Conservation (phyloP, 2,888 invertebrate species). For the Boloria euphrosyne region DNA sequence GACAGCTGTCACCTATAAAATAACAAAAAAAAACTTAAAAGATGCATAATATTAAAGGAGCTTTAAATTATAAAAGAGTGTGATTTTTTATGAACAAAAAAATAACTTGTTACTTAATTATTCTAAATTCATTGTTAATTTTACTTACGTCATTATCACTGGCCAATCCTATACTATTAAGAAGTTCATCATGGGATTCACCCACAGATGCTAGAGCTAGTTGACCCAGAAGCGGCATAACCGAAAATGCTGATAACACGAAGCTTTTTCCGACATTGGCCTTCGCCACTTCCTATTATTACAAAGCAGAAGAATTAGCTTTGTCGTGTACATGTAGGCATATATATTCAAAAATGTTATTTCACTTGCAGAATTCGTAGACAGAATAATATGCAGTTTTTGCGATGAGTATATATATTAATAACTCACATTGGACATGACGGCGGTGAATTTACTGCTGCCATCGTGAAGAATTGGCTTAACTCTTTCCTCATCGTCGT, state of each 20-base stretch:
- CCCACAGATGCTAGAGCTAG: conserved; percentile 63
- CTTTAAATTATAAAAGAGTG: too few relatives aligned
- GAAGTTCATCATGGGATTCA: conserved; percentile 62
- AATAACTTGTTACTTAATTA: too few relatives aligned
- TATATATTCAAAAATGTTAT: too few relatives aligned
- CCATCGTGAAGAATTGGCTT: conserved; percentile 46
- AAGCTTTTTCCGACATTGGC: conserved; percentile 55
- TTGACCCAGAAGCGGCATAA: conserved; percentile 65
- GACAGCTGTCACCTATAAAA: conserved; percentile 57
- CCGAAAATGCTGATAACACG: conserved; percentile 73
- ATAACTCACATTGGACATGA: conserved; percentile 61
- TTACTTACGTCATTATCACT: conserved; percentile 55
- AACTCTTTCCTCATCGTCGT: conserved; percentile 36
- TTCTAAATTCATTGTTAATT: neutral
- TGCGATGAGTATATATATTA: too few relatives aligned
- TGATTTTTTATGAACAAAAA: too few relatives aligned
- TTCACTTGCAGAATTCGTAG: too few relatives aligned
- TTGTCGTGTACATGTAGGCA: too few relatives aligned
- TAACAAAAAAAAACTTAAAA: neutral
- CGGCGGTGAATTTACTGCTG: conserved; percentile 58
- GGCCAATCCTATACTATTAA: conserved; percentile 57
- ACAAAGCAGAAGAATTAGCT: too few relatives aligned
- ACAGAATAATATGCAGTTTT: too few relatives aligned
- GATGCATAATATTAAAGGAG: too few relatives aligned
- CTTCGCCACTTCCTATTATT: conserved; percentile 56